These are phyloP conservation scores for Lampris megalopsis DNA, from an alignment of 2,113 vertebrate genomes.

Conservation along the genomic window DNA sequence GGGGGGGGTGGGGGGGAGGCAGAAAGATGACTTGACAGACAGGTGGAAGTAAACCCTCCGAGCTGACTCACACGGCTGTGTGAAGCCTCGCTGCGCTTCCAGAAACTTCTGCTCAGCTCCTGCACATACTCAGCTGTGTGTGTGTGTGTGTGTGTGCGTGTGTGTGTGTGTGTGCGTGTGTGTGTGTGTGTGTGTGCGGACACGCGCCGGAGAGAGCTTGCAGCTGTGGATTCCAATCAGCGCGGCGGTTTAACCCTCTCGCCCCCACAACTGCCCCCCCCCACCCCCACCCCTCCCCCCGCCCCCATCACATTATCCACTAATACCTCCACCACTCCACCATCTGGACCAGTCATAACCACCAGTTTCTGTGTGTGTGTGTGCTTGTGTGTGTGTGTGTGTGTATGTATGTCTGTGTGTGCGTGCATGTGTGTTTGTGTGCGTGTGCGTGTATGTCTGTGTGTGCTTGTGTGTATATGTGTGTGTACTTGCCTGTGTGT, in stretches of 20 bases:
- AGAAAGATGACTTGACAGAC: constrained; percentile 36
- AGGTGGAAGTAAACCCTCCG: constrained; percentile 33
- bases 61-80: constrained; percentile 61
- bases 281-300: not conserved
- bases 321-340: constrained; percentile 58
- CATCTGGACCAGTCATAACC: constrained; percentile 62
- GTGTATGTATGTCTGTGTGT: constrained; percentile 14
- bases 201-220: constrained; percentile 1
- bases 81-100: constrained; percentile 46
- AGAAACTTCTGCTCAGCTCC: constrained; percentile 57
- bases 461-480: too few species aligned
- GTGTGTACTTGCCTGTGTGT: too few species aligned
- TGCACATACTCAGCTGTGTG: constrained; percentile 73
- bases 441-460: too few species aligned
- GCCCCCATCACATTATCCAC: constrained; percentile 44
- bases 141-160: constrained; percentile 28
- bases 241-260: constrained; percentile 68
- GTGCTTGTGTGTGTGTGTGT: not conserved
- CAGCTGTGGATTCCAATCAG: constrained; percentile 81
- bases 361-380: constrained; percentile 25
- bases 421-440: too few species aligned
- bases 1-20: not conserved
- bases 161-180: constrained; percentile 20
- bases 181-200: constrained; percentile 8
- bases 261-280: constrained; percentile 37